These are phyloP conservation scores for Macroramphosus scolopax DNA, from an alignment of 2,797 vertebrate genomes.

Conservation along the genomic window DNA sequence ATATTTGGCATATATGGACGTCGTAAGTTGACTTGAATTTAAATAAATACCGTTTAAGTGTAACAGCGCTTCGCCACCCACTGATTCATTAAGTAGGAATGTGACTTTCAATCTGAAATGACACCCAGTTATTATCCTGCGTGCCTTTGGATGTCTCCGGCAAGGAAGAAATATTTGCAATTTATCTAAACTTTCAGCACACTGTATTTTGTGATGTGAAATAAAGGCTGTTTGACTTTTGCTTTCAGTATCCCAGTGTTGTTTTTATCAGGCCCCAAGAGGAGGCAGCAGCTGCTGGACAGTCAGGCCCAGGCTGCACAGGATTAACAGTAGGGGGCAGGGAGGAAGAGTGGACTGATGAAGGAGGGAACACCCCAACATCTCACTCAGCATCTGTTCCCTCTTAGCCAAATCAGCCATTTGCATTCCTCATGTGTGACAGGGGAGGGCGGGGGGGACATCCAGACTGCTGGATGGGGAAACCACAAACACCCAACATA, in stretches of 20 bases:
- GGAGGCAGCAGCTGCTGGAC: constrained; percentile 45
- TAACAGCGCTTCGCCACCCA: too few relatives aligned
- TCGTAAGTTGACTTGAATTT: too few relatives aligned
- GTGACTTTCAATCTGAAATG: too few relatives aligned
- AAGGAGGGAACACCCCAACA: constrained; percentile 65
- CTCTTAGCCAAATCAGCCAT: constrained; percentile 65
- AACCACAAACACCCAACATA: constrained; percentile 56
- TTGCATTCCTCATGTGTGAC: constrained; percentile 59
- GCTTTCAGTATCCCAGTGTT: too few relatives aligned
- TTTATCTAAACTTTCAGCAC: too few relatives aligned
- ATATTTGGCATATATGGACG: too few relatives aligned
- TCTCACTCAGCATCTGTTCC: constrained; percentile 78
- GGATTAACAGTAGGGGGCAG: constrained; percentile 62
- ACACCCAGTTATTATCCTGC: too few relatives aligned
- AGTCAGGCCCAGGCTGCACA: constrained; percentile 28
- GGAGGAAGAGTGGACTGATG: constrained; percentile 49
- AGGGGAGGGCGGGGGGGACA: constrained; percentile 35
- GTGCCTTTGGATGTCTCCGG: too few relatives aligned
- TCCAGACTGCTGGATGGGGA: constrained; percentile 35
- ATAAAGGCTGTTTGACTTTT: constrained; percentile 25
- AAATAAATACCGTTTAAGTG: too few relatives aligned
- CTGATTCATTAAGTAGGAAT: too few relatives aligned
- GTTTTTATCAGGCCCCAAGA: too few relatives aligned
- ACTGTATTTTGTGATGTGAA: not conserved
- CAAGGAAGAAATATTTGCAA: too few relatives aligned